Evolutionary conservation across 2,797 vertebrate genomes (phyloP).

Genomic region (Pantherophis vulpinus): DNA sequence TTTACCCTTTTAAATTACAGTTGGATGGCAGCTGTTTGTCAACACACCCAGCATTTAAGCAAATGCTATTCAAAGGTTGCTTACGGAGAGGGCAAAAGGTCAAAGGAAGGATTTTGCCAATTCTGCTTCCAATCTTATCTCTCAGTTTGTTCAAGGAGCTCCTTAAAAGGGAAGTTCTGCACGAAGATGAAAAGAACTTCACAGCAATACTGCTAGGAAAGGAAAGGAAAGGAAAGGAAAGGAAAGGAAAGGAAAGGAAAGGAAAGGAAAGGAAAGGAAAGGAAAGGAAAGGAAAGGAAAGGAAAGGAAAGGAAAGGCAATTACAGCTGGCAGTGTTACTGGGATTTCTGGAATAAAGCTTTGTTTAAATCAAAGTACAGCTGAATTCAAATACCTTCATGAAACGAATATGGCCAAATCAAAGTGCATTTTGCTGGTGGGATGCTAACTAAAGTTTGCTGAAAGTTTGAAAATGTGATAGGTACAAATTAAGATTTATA

Average conservation of each 20-base stretch:
- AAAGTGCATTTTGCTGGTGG: constrained; percentile 29
- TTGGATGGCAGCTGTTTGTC: neutral
- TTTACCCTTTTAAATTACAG: constrained; percentile 24
- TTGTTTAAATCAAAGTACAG: constrained; percentile 30
- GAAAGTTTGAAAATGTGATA: neutral
- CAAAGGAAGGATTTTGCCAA: constrained; percentile 56
- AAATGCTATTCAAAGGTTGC: constrained; percentile 17
- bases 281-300: constrained; percentile 45
- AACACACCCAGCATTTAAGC: fast-evolving
- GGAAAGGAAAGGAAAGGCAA: constrained; percentile 42
- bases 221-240: constrained; percentile 42
- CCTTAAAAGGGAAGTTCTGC: constrained; percentile 32
- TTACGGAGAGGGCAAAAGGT: constrained; percentile 55
- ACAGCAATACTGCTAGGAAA: neutral
- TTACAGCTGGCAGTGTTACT: constrained; percentile 54
- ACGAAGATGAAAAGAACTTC: constrained; percentile 58
- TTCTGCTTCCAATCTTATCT: constrained; percentile 64
- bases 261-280: constrained; percentile 41
- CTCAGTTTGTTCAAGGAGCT: constrained; percentile 33
- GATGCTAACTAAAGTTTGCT: constrained; percentile 18
- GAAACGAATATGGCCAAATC: constrained; percentile 28
- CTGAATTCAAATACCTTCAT: constrained; percentile 29
- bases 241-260: neutral
- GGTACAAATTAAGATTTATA: constrained; percentile 9
- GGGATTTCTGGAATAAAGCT: neutral